Conservation (phyloP, 2,888 invertebrate species). For the Epistrophe eligans region DNA sequence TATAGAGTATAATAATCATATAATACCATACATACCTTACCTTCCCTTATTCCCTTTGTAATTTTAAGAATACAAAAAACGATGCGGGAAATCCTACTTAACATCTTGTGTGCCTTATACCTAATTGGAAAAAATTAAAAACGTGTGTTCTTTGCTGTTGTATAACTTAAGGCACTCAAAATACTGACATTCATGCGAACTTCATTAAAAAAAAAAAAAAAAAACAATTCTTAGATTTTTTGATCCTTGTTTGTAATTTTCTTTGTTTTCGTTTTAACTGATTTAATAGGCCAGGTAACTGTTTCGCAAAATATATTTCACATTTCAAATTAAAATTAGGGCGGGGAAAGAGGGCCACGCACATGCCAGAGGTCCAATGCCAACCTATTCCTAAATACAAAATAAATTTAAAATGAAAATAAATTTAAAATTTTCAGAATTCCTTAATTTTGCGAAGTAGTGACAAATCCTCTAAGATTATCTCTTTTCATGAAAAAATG, state of each 20-base stretch:
- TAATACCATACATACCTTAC: background rate
- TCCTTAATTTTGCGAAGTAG: too few relatives aligned
- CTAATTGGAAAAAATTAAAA: constrained; percentile 34
- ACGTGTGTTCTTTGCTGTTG: background rate
- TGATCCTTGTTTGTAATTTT: background rate
- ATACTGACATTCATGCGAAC: background rate
- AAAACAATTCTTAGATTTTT: background rate
- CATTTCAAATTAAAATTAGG: background rate
- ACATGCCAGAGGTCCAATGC: too few relatives aligned
- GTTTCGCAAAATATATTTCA: background rate
- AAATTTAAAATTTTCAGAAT: too few relatives aligned
- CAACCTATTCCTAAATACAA: too few relatives aligned
- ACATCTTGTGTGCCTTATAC: background rate
- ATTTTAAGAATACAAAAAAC: background rate
- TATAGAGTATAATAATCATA: background rate
- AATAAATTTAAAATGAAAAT: too few relatives aligned
- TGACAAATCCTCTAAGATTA: too few relatives aligned
- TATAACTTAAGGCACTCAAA: background rate
- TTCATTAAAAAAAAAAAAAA: constrained; percentile 12
- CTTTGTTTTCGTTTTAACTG: background rate
- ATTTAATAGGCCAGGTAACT: background rate
- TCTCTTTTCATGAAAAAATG: too few relatives aligned
- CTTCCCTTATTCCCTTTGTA: background rate
- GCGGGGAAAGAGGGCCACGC: background rate
- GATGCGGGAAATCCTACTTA: background rate